Evolutionary conservation across 1,140 invertebrate genomes (phyloP), one percentile per base, ranked within the genome.

Genomic region (Zaprionus tsacasi): DNA sequence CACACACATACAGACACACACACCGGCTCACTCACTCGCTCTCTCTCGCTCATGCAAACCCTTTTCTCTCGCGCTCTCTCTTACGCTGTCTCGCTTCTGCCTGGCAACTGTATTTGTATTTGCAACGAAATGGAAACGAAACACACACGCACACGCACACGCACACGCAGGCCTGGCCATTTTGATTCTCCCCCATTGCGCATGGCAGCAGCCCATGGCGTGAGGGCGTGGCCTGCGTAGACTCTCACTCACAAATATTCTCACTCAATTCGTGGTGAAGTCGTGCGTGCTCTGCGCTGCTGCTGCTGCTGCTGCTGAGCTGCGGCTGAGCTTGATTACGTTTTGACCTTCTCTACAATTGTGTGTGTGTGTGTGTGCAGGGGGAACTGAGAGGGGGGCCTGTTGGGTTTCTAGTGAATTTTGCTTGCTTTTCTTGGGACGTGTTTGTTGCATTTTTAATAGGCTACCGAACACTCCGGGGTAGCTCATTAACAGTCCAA

Each of bases 361-460:
- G 60, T 48, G 30, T 36, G 35, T 15, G 35, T 58, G 54, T 30
- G 27, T 30, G 27, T 30, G 6, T 30, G 4, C 2, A 1, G 25
- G 27, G 27, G 3, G 27, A 6, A 30, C 6, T 12, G 36, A 12
- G 40, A n/a, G 27, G 27, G 27, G 27, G 27, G 27, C 27, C 27
- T 30, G 27, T 30, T 30, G 27, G 27, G 27, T 30, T 30, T 30
- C 7, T 50, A 5, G 45, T 50, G 21, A 11, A 50, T 56, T 54
- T 71, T 54, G 50, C 36, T 59, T 65, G 67, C 36, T 66, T 74
- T 78, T 45, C 63, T 63, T 74, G 79, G 63, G 59, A 87, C 83
- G 69, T 87, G 82, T 88, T 78, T 82, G 80, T 69, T 88, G 83
- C 79, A 80, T 82, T 79, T 87, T 88, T 88, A 81, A 87, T 87